Evolutionary conservation across 2,888 invertebrate species (phyloP).

Genomic region (Thera britannica): DNA sequence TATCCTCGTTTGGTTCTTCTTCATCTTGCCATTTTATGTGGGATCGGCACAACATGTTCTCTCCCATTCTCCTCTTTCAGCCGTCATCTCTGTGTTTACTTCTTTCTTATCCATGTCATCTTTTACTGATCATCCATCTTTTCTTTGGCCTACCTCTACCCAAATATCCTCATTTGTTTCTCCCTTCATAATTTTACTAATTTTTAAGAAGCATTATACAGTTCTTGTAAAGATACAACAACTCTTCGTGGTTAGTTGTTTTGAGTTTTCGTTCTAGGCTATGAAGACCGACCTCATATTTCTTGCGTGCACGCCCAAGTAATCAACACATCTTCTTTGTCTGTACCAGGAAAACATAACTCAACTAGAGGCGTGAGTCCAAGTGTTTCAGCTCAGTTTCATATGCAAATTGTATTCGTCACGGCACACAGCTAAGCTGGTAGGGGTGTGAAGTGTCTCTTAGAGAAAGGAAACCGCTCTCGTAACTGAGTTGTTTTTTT

Average conservation of each 20-base stretch:
- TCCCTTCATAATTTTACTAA: no score
- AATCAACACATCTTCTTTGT: constrained; percentile 48
- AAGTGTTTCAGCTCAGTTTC: constrained; percentile 61
- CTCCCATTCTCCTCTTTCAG: no score
- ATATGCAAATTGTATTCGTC: constrained; percentile 68
- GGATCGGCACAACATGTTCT: no score
- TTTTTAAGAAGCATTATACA: no score
- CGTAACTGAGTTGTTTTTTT: background rate
- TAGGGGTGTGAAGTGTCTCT: constrained; percentile 22
- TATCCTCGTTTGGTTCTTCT: no score
- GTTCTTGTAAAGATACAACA: background rate
- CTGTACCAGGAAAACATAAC: constrained; percentile 54
- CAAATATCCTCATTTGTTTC: no score
- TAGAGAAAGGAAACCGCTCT: background rate
- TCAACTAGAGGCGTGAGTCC: constrained; percentile 51
- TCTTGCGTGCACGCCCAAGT: constrained; percentile 34
- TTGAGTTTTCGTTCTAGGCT: constrained; percentile 14
- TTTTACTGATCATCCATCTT: no score
- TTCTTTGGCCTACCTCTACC: no score
- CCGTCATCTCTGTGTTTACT: no score
- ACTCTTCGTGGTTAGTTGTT: background rate
- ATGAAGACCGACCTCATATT: constrained; percentile 27
- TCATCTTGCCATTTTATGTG: no score
- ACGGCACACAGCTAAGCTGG: constrained; percentile 50
- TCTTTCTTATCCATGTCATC: no score